Evolutionary conservation across 2,113 vertebrate genomes (phyloP), one percentile per base, ranked within the genome.

Genomic region (Indri indri): DNA sequence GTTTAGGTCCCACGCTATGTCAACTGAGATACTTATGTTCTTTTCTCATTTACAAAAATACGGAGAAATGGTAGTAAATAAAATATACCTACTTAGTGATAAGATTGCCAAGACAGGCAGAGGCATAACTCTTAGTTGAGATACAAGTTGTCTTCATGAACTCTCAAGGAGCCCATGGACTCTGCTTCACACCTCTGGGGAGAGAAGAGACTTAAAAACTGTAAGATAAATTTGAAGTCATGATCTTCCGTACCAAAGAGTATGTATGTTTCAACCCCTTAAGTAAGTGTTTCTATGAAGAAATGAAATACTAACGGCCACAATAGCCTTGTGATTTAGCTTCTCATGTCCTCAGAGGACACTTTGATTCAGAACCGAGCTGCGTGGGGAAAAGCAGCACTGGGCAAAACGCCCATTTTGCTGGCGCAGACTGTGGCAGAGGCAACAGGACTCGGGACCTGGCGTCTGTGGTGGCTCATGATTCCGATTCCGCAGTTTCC

Each of bases 51-150:
- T 80, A 52, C 3, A 80, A 87, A 94, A 66, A 87, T 30, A 54
- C 13, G 82, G 11, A 80, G 71, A 93, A 80, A 93, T 84, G 37
- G 13, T 71, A 96, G 18, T 27, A 85, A 88, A 86, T 79, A 66
- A 68, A 77, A 84, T n/a, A n/a, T 54, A 81, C 25, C 22, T 81
- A 61, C 3, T 93, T 79, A 90, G 47, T 84, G 68, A 66, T 22
- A 91, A 85, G 59, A 91, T 65, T 88, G 30, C 37, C 42, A 68
- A 84, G 47, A 7, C 42, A 73, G 30, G 37, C 37, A 92, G 85
- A 94, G 63, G 54, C 88, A 34, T 37, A 59, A 52, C 54, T 77
- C 70, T 77, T 89, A 52, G 23, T 23, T 14, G 61, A 87, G 68
- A 79, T 12, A 25, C 2, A 90, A 16, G 14, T 4, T 76, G 23